Base-by-base conservation (phyloP, 2,888 invertebrate genomes). In the Leistus spinibarbis region DNA sequence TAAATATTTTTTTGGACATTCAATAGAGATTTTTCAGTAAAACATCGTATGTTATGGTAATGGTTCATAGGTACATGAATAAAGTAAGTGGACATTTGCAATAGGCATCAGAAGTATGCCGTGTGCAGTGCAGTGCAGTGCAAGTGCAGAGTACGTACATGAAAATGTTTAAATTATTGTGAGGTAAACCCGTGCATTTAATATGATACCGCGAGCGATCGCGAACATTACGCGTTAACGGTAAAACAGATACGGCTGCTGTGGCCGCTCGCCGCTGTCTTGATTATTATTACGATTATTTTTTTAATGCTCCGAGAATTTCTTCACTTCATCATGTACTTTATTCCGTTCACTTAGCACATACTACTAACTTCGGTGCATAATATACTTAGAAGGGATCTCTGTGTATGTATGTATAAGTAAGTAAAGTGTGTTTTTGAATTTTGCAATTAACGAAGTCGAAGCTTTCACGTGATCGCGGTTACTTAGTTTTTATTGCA, bases 401-500 rank as follows among this genome's bases (percentile, higher is more conserved):
- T 57, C 57, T 20, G 57, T 9, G 54, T 53, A 19, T 57, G 56
- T 10, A 56, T 24, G 24, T 7, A 24, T 24, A n/a, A n/a, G n/a
- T n/a, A n/a, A n/a, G 9, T 53, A 53, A 20, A 68, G 24, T 24
- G 40, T 40, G 40, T 40, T 7, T 40, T 62, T 64, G 64, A 71
- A 71, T 64, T 70, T 71, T 24, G 63, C 71, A 71, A 71, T 71
- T 71, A 71, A 54, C 40, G 20, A 23, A 20, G 17, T 23, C 71
- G 71, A 64, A 65, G 73, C 73, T 73, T 73, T 73, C 73, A 66
- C 73, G 73, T n/a, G 16, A 62, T 20, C n/a, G 53, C 24, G 27
- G 53, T 56, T n/a, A 2, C 57, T 23, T 60, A 56, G 72, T 73
- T 73, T 73, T 73, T 73, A 67, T 67, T 72, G 60, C 53, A 23